Percentiles rank a stretch among this genome's conserved stretches.
phyloP scores from a whole-genome alignment of 2,797 vertebrate genomes.

The Halcyon chelicuti region DNA sequence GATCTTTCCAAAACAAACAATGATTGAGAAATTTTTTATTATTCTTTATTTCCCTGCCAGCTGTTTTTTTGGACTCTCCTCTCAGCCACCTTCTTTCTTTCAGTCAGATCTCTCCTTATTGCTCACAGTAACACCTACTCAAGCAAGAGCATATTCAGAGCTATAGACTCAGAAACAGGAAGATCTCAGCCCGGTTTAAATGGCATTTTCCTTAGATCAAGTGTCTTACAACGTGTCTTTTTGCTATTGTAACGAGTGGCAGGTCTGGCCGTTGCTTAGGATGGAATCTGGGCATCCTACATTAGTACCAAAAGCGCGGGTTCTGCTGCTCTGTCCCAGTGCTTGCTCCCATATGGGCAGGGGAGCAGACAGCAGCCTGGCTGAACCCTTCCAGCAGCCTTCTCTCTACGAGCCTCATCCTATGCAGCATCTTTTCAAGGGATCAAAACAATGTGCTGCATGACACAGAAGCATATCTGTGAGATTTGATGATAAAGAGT shows the following conservation, averaged over 20 bases:
- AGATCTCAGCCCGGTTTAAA: slow-evolving; percentile 7
- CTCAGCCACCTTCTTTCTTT: slow-evolving; percentile 70
- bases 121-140: slow-evolving; percentile 70
- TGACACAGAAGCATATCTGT: neutral
- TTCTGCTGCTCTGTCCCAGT: neutral
- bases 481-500: neutral
- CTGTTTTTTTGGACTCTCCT: slow-evolving; percentile 56
- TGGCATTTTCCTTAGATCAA: neutral
- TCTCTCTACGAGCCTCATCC: fast-evolving
- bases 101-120: slow-evolving; percentile 55
- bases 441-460: neutral
- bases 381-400: neutral
- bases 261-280: neutral
- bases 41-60: slow-evolving; percentile 76
- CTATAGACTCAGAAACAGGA: neutral
- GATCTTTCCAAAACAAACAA: slow-evolving; percentile 80
- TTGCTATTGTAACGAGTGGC: slow-evolving; percentile 12
- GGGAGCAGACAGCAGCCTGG: neutral
- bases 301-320: neutral
- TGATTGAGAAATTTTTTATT: slow-evolving; percentile 65
- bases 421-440: neutral
- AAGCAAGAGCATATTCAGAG: slow-evolving; percentile 30
- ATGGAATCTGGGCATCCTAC: neutral
- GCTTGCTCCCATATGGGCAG: neutral
- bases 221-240: neutral